Evolutionary conservation across 2,888 invertebrate genomes (phyloP).

Genomic region (Drosophila mayaguana): DNA sequence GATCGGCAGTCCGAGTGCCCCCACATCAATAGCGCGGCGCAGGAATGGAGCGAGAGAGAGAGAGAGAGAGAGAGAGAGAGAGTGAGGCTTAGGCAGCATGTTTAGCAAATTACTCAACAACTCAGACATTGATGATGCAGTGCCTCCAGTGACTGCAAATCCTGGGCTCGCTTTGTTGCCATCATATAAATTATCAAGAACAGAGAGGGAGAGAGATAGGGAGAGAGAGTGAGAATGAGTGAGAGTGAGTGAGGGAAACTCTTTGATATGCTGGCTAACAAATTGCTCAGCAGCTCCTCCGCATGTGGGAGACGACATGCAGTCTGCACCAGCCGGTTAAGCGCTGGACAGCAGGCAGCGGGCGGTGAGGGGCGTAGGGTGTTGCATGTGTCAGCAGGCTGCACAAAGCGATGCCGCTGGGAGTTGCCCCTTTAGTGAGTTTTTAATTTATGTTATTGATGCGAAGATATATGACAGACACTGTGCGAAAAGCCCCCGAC

Average conservation of each 20-base stretch:
- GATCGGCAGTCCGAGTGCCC: constrained; percentile 27
- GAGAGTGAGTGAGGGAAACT: constrained; percentile 1
- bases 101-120: constrained; percentile 82
- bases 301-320: constrained; percentile 81
- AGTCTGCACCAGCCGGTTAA: constrained; percentile 68
- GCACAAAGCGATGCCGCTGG: constrained; percentile 75
- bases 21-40: constrained; percentile 12
- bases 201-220: constrained; percentile 2
- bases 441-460: constrained; percentile 79
- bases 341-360: neutral
- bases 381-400: constrained; percentile 67
- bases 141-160: constrained; percentile 23
- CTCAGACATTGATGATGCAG: constrained; percentile 51
- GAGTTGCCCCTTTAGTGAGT: constrained; percentile 50
- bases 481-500: constrained; percentile 53
- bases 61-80: neutral
- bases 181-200: constrained; percentile 83
- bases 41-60: neutral
- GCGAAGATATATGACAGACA: constrained; percentile 58
- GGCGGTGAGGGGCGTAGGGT: neutral
- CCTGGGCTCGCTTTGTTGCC: constrained; percentile 40
- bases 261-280: constrained; percentile 31
- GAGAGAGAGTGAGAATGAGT: neutral
- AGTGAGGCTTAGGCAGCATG: constrained; percentile 36
- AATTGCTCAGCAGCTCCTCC: constrained; percentile 45